These are phyloP conservation scores for Cuniculus paca DNA, from an alignment of 2,797 vertebrate genomes.

Conservation along the genomic window DNA sequence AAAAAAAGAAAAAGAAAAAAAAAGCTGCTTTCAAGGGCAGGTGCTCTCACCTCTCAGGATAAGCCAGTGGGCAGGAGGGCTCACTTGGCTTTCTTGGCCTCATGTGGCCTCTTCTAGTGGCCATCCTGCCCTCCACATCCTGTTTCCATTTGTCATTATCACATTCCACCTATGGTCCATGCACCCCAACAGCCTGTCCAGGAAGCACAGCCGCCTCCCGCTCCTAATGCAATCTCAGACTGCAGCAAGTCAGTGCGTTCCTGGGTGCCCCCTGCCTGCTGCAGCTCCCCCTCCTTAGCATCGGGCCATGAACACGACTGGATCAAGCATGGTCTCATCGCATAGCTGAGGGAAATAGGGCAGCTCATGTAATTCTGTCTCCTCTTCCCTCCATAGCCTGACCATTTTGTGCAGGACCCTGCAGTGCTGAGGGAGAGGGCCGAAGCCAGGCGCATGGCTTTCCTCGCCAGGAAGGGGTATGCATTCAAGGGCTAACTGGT, in stretches of 20 bases:
- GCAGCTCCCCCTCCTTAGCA: neutral
- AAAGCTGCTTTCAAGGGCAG: neutral
- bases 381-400: conserved; percentile 81
- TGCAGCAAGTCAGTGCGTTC: neutral
- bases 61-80: no score
- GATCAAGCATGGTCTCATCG: neutral
- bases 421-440: conserved; percentile 95
- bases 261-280: fast-evolving
- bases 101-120: neutral
- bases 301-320: no score
- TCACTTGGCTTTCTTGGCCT: neutral
- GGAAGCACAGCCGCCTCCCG: neutral
- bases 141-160: neutral
- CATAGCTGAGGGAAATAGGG: neutral
- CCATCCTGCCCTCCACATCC: neutral
- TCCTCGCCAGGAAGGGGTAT: conserved; percentile 95
- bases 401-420: conserved; percentile 98
- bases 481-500: neutral
- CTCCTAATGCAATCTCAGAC: neutral
- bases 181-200: neutral
- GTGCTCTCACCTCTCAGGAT: neutral
- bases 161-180: fast-evolving
- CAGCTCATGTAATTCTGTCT: neutral
- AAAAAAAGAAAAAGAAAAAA: no score
- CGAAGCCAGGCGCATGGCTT: conserved; percentile 92